Evolutionary conservation across 2,888 invertebrate species (phyloP).

Genomic region (Tenthredo amoena): DNA sequence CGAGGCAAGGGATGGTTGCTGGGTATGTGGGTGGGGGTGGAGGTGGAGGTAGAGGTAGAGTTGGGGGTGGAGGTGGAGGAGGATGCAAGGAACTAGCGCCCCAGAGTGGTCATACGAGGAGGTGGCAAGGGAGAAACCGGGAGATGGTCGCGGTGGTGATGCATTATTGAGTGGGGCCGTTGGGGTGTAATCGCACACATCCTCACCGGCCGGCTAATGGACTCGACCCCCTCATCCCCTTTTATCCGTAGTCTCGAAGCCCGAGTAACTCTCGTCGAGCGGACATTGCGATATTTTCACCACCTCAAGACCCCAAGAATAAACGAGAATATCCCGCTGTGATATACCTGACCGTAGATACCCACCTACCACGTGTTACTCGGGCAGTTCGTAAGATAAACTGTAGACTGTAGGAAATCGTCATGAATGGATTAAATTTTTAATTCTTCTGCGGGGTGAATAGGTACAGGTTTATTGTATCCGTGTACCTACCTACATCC

Average conservation of each 20-base stretch:
- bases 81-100: slow-evolving; percentile 66
- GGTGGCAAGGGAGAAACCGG: slow-evolving; percentile 58
- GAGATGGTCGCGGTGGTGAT: slow-evolving; percentile 69
- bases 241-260: slow-evolving; percentile 43
- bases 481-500: neutral
- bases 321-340: slow-evolving; percentile 2
- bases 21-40: slow-evolving; percentile 54
- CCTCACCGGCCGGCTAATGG: slow-evolving; percentile 74
- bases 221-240: slow-evolving; percentile 65
- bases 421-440: slow-evolving; percentile 79
- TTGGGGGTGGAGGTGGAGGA: slow-evolving; percentile 55
- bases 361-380: neutral
- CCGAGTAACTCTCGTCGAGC: slow-evolving; percentile 55
- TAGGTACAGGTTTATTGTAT: slow-evolving; percentile 2
- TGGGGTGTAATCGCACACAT: slow-evolving; percentile 75
- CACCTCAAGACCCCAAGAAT: slow-evolving; percentile 63
- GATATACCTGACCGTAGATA: neutral
- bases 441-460: slow-evolving; percentile 70
- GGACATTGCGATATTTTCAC: slow-evolving; percentile 70
- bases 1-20: slow-evolving; percentile 53
- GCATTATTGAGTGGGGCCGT: slow-evolving; percentile 77
- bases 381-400: neutral
- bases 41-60: slow-evolving; percentile 49
- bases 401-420: slow-evolving; percentile 71
- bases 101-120: slow-evolving; percentile 68